phyloP scores from a whole-genome alignment of 2,888 invertebrate genomes.

The Plutella xylostella region DNA sequence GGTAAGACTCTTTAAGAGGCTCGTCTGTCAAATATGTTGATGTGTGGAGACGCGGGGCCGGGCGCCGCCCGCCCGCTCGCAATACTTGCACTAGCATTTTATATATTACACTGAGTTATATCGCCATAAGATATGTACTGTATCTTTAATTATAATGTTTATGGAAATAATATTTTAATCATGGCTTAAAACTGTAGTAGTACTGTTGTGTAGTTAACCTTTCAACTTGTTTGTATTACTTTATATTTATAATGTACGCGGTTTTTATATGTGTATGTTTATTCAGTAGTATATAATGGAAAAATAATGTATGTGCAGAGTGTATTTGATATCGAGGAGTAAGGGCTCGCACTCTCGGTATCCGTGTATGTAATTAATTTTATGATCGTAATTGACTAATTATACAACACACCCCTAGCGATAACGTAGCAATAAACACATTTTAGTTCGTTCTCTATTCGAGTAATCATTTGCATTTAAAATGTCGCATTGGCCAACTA shows the following conservation, averaged over 20 bases:
- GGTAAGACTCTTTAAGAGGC: constrained; percentile 65
- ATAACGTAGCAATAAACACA: constrained; percentile 49
- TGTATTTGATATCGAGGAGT: constrained; percentile 60
- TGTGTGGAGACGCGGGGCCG: constrained; percentile 26
- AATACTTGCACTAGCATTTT: constrained; percentile 31
- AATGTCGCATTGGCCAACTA: constrained; percentile 35
- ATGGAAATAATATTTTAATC: constrained; percentile 61
- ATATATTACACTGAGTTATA: constrained; percentile 51
- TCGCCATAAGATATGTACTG: constrained; percentile 54
- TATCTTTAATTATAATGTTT: constrained; percentile 61
- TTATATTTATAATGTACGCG: constrained; percentile 66
- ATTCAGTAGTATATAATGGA: constrained; percentile 62
- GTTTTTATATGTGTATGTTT: constrained; percentile 70
- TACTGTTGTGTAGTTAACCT: constrained; percentile 66
- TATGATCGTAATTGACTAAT: constrained; percentile 72
- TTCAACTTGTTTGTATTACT: constrained; percentile 68
- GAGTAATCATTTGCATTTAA: constrained; percentile 54
- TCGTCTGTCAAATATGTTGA: constrained; percentile 50
- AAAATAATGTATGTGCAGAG: constrained; percentile 59
- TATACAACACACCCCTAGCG: constrained; percentile 55
- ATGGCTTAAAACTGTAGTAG: constrained; percentile 61
- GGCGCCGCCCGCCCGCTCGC: constrained; percentile 20
- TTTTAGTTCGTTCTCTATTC: constrained; percentile 49
- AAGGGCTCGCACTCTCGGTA: constrained; percentile 23
- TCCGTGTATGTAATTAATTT: constrained; percentile 41